phyloP scores from a whole-genome alignment of 2,888 invertebrate genomes.

The Melikaiella ostensackeni region DNA sequence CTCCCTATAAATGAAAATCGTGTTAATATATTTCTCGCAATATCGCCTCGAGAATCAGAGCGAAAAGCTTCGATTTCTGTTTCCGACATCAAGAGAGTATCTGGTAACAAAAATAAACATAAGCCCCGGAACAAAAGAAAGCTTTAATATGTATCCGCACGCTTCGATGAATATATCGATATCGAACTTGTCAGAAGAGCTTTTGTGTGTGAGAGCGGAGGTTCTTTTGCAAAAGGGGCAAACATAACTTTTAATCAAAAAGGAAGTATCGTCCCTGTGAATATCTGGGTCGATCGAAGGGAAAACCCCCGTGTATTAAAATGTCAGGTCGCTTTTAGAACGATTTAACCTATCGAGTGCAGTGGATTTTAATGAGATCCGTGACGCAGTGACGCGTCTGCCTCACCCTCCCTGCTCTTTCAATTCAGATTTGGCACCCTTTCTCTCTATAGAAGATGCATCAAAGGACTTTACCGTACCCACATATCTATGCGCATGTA shows the following conservation, averaged over 20 bases:
- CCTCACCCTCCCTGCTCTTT: background rate
- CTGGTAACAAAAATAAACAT: background rate
- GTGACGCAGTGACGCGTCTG: slow-evolving; percentile 1
- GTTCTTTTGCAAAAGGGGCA: background rate
- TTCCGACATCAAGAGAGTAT: background rate
- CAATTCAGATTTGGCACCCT: slow-evolving; percentile 25
- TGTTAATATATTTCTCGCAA: background rate
- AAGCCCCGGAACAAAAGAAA: slow-evolving; percentile 1
- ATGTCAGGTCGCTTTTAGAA: slow-evolving; percentile 16
- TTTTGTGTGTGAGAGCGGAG: background rate
- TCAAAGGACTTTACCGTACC: slow-evolving; percentile 2
- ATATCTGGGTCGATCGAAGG: background rate
- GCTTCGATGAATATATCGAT: slow-evolving; percentile 21
- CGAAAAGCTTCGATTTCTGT: background rate
- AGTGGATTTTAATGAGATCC: slow-evolving; percentile 32
- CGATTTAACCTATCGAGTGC: slow-evolving; percentile 13
- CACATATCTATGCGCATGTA: slow-evolving; percentile 26
- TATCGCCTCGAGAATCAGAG: background rate
- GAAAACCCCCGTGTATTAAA: background rate
- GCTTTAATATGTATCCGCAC: background rate
- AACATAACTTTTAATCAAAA: slow-evolving; percentile 33
- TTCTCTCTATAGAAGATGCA: background rate
- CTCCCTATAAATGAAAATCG: background rate
- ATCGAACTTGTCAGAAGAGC: slow-evolving; percentile 4
- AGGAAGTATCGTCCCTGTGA: slow-evolving; percentile 1